Conservation (phyloP, 2,113 vertebrate species). For the Syngnathus scovelli region DNA sequence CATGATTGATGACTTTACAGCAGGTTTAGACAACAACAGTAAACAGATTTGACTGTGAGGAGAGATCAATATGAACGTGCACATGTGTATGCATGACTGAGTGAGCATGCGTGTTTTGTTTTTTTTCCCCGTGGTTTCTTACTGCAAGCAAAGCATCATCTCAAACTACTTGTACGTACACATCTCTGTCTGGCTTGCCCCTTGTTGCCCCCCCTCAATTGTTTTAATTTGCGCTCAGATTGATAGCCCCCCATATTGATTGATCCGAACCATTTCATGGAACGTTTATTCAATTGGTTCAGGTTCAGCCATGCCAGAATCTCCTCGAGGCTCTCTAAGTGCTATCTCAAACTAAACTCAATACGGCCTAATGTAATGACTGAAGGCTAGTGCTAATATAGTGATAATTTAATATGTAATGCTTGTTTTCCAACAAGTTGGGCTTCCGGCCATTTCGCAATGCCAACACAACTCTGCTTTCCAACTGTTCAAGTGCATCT, state of each 20-base stretch:
- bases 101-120: constrained; percentile 35
- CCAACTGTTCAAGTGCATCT: constrained; percentile 5
- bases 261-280: constrained; percentile 73
- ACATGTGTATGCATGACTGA: constrained; percentile 33
- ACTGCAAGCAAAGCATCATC: constrained; percentile 50
- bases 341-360: constrained; percentile 68
- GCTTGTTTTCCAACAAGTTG: constrained; percentile 69
- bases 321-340: constrained; percentile 66
- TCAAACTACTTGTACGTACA: constrained; percentile 25
- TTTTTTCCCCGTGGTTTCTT: constrained; percentile 49
- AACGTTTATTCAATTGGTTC: constrained; percentile 77
- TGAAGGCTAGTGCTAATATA: constrained; percentile 78
- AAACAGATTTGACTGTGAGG: constrained; percentile 79
- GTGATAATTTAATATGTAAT: constrained; percentile 79
- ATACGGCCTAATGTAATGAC: constrained; percentile 78
- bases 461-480: constrained; percentile 61
- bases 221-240: constrained; percentile 73
- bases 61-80: constrained; percentile 73
- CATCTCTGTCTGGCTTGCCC: neutral
- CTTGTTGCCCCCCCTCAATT: constrained; percentile 48
- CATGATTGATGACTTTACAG: constrained; percentile 73
- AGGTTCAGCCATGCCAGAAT: constrained; percentile 66
- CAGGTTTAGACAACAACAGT: constrained; percentile 75
- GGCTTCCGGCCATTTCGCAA: constrained; percentile 65
- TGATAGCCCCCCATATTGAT: constrained; percentile 73